Base-by-base conservation (phyloP, 2,113 vertebrate genomes). In the Lagopus muta region DNA sequence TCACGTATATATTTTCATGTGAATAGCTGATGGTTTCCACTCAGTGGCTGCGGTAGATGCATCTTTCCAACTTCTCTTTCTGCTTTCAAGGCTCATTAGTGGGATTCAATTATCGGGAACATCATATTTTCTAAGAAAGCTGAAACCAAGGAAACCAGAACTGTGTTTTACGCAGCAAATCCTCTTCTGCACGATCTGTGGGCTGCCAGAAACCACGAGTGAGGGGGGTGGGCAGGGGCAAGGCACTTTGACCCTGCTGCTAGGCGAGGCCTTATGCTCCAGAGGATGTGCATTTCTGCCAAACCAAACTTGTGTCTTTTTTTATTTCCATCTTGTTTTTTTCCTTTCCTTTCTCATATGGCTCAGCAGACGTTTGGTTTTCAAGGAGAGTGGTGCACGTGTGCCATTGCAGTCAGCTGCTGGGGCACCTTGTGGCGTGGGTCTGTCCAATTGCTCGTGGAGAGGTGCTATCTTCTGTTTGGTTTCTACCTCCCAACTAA, bases 151-250 rank as follows among this genome's bases (percentile, higher is more conserved):
- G 43, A 80, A 88, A 47, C 19, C 25, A 40, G 52, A 83, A 17
- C 6, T 24, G 6, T 61, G 19, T 45, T 92, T 90, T 72, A 4
- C 8, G 32, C 81, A 81, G 65, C 76, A 21, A 22, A 4, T 57
- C 40, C 21, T 80, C 57, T 84, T 19, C 61, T 43, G 34, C 27
- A 15, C 16, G 7, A 0, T 58, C 67, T 32, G 55, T 62, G 60
- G 43, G 19, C 61, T 90, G 65, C 40, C 43, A 28, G 83, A 47
- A 75, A 30, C 28, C 5, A 4, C 36, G 21, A 34, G 36, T 16
- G 14, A 38, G 38, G 0, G 38, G 0, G 2, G 57, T 42, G 6
- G 11, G 42, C 16, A 43, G 52, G 52, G 52, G 34, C 19, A 27
- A 65, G 79, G 24, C 24, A 24, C 54, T 45, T 32, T 61, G 14